Evolutionary conservation across 2,888 invertebrate species (phyloP).

Genomic region (Aphrophora alni): DNA sequence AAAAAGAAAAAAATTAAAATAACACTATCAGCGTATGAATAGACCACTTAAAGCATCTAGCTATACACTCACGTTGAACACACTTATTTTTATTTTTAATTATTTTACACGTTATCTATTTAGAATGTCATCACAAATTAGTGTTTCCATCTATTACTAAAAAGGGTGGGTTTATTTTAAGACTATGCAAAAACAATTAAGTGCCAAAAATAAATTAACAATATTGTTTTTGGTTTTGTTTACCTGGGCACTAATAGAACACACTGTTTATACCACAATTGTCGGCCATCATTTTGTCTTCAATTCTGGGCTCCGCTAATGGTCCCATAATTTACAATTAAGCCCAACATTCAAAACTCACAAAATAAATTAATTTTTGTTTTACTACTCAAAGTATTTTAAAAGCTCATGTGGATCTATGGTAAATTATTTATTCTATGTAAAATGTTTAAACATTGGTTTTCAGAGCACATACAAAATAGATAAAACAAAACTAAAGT

Average conservation of each 20-base stretch:
- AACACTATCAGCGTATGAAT: background rate
- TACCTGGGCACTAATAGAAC: conserved; percentile 1
- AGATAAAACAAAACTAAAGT: background rate
- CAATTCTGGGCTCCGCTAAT: background rate
- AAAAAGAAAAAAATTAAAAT: background rate
- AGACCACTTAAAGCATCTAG: conserved; percentile 4
- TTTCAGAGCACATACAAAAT: background rate
- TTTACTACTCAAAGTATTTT: background rate
- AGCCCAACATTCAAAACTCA: background rate
- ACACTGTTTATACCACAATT: background rate
- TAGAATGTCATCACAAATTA: conserved; percentile 3
- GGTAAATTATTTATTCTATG: background rate
- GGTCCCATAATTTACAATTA: background rate
- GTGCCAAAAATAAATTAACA: conserved; percentile 6
- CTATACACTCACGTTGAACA: conserved; percentile 2
- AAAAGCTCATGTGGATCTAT: background rate
- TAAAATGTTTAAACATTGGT: background rate
- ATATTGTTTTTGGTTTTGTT: conserved; percentile 1
- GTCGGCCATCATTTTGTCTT: background rate
- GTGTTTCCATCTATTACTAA: background rate
- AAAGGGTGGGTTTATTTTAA: background rate
- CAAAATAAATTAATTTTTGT: background rate
- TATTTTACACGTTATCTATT: background rate
- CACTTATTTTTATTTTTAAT: background rate
- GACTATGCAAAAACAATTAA: background rate